A percentile compares a stretch with the other conserved stretches of the same genome.
These are phyloP conservation scores for Orchesellides sinensis DNA, from an alignment of 2,888 invertebrate species.

Conservation along the genomic window DNA sequence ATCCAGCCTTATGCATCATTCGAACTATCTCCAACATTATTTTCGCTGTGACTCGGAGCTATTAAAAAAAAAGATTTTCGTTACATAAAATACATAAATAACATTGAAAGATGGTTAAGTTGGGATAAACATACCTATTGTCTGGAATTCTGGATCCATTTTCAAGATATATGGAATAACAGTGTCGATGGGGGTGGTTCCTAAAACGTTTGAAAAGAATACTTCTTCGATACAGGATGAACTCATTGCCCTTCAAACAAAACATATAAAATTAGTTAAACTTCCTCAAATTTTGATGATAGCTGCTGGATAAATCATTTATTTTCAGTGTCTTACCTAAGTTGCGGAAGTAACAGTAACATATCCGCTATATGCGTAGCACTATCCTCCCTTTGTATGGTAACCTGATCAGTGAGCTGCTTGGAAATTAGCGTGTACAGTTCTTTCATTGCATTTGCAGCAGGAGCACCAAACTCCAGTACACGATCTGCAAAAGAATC, in stretches of 20 bases:
- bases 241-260: slow-evolving; percentile 63
- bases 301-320: neutral
- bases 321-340: slow-evolving; percentile 59
- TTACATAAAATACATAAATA: neutral
- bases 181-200: slow-evolving; percentile 95
- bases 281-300: too few relatives aligned
- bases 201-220: slow-evolving; percentile 94
- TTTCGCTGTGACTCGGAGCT: slow-evolving; percentile 61
- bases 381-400: slow-evolving; percentile 62
- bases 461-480: slow-evolving; percentile 62
- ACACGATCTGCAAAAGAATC: slow-evolving; percentile 64
- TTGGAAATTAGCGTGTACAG: slow-evolving; percentile 64
- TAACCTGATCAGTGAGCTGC: slow-evolving; percentile 69
- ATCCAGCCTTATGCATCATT: slow-evolving; percentile 63
- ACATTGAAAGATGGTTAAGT: neutral
- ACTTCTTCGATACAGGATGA: slow-evolving; percentile 85
- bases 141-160: slow-evolving; percentile 77
- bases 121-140: slow-evolving; percentile 47
- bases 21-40: slow-evolving; percentile 63
- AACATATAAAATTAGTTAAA: slow-evolving; percentile 8
- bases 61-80: neutral
- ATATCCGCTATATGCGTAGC: slow-evolving; percentile 62
- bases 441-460: slow-evolving; percentile 67
- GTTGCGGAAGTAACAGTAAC: slow-evolving; percentile 69
- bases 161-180: slow-evolving; percentile 90